Percentiles rank a stretch among this genome's conserved stretches.
These are phyloP conservation scores for Lochmaea crataegi DNA, from an alignment of 2,888 invertebrate species.

Conservation along the genomic window DNA sequence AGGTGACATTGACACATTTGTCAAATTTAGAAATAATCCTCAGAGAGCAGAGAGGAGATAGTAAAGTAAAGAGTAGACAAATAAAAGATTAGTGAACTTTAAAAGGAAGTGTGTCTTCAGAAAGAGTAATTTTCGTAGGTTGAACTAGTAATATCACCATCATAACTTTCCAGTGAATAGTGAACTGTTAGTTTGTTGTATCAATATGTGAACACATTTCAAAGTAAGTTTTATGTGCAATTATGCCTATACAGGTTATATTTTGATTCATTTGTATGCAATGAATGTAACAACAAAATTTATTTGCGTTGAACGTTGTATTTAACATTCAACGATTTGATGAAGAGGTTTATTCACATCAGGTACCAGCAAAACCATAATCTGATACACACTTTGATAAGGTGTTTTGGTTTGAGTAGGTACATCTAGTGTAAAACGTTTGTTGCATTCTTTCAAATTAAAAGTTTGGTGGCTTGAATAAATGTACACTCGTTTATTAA, in stretches of 20 bases:
- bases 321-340: slow-evolving; percentile 41
- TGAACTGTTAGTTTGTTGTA: slow-evolving; percentile 8
- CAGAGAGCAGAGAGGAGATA: background rate
- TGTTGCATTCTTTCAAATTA: background rate
- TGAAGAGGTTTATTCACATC: slow-evolving; percentile 42
- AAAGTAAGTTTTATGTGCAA: slow-evolving; percentile 27
- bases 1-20: slow-evolving; percentile 12
- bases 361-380: slow-evolving; percentile 33
- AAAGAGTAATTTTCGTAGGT: slow-evolving; percentile 21
- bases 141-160: background rate
- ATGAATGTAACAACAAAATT: slow-evolving; percentile 45
- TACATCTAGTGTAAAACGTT: background rate
- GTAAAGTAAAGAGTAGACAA: background rate
- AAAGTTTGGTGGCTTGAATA: background rate
- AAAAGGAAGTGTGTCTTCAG: background rate
- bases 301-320: slow-evolving; percentile 51
- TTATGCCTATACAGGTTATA: slow-evolving; percentile 36
- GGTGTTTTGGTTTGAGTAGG: slow-evolving; percentile 14
- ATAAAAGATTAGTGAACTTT: slow-evolving; percentile 3
- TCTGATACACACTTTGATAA: slow-evolving; percentile 39
- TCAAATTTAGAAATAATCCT: slow-evolving; percentile 13
- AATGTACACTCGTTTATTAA: slow-evolving; percentile 1
- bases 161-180: slow-evolving; percentile 2
- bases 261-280: slow-evolving; percentile 44
- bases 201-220: slow-evolving; percentile 37